These are phyloP conservation scores for Spisula solida DNA, from an alignment of 2,888 invertebrate species.

Conservation along the genomic window DNA sequence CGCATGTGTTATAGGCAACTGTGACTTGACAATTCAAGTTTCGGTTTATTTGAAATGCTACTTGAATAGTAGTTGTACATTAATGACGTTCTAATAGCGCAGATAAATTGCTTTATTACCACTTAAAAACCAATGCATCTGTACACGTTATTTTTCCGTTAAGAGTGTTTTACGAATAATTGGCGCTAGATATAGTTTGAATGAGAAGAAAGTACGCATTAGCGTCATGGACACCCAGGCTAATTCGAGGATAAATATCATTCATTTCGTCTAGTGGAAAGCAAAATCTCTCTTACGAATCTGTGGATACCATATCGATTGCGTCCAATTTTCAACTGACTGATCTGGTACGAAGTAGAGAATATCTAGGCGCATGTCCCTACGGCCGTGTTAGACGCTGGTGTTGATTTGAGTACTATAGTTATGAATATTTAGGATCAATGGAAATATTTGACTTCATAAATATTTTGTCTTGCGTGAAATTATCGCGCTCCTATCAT, in stretches of 20 bases:
- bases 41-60: too few species aligned
- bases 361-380: slow-evolving; percentile 28
- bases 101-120: too few species aligned
- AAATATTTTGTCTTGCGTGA: not conserved
- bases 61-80: too few species aligned
- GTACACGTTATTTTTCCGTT: too few species aligned
- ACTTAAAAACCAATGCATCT: too few species aligned
- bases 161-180: not conserved
- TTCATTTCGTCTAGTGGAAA: not conserved
- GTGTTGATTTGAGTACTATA: slow-evolving; percentile 23
- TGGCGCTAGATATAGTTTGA: not conserved
- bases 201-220: not conserved
- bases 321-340: slow-evolving; percentile 6
- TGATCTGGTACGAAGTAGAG: slow-evolving; percentile 10
- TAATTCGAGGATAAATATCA: not conserved
- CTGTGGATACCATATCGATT: slow-evolving; percentile 33
- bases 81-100: too few species aligned
- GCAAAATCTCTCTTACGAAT: not conserved
- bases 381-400: slow-evolving; percentile 27
- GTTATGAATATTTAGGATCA: slow-evolving; percentile 15
- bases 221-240: not conserved
- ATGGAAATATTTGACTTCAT: slow-evolving; percentile 16
- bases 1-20: too few species aligned
- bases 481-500: not conserved
- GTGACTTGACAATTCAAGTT: too few species aligned